Evolutionary conservation across 1,140 invertebrate genomes (phyloP).

Genomic region (Oscheius sp.): DNA sequence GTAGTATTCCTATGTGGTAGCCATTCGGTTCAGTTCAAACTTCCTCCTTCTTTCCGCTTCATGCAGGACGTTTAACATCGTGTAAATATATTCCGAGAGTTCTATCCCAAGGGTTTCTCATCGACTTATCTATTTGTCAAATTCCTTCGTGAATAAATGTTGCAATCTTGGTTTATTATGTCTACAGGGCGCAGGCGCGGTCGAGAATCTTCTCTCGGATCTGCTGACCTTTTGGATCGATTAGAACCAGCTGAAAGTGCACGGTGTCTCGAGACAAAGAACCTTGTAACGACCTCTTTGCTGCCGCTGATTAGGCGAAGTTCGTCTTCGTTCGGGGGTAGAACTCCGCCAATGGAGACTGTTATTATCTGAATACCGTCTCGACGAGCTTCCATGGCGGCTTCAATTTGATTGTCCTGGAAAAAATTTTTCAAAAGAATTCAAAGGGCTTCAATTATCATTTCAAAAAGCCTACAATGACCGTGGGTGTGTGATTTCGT

Average conservation of each 20-base stretch:
- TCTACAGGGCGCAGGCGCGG: background rate
- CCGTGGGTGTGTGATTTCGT: too few relatives aligned
- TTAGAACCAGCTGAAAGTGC: constrained; percentile 13
- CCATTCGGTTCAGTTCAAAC: background rate
- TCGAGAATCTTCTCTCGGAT: constrained; percentile 24
- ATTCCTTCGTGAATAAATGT: constrained; percentile 26
- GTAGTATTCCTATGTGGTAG: background rate
- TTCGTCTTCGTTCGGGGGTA: constrained; percentile 23
- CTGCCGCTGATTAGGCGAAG: constrained; percentile 5
- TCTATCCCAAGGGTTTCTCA: background rate
- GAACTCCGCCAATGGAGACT: constrained; percentile 15
- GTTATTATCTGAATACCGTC: constrained; percentile 29
- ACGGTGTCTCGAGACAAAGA: background rate
- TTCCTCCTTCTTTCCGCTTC: background rate
- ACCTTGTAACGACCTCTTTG: background rate
- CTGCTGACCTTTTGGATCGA: constrained; percentile 2
- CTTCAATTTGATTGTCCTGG: constrained; percentile 16
- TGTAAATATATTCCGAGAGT: background rate
- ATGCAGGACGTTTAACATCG: background rate
- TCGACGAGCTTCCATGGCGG: constrained; percentile 12
- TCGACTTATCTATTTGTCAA: background rate
- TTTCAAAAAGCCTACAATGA: too few relatives aligned
- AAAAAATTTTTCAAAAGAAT: background rate
- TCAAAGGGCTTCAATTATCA: background rate
- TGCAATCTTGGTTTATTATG: constrained; percentile 1